Evolutionary conservation across 2,888 invertebrate genomes (phyloP).

Genomic region (Catotricha subobsoleta): DNA sequence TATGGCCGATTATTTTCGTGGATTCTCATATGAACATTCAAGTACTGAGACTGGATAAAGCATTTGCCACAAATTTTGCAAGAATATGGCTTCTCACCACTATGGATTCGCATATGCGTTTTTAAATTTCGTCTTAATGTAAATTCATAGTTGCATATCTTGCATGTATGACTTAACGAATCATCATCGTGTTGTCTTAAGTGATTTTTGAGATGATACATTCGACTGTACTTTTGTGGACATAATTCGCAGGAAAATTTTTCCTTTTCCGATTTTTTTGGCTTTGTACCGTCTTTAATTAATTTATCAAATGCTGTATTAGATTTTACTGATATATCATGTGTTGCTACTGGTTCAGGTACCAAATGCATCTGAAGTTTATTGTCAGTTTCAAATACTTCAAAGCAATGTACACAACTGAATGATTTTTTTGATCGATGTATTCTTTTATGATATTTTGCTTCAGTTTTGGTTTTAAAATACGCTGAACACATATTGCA

Average conservation of each 20-base stretch:
- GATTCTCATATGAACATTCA: constrained; percentile 5
- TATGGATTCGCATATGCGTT: background rate
- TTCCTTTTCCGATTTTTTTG: too few relatives aligned
- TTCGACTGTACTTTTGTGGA: too few relatives aligned
- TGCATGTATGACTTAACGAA: too few relatives aligned
- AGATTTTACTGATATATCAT: too few relatives aligned
- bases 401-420: background rate
- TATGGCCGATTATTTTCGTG: constrained; percentile 3
- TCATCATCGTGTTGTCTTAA: too few relatives aligned
- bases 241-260: too few relatives aligned
- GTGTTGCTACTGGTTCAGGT: background rate
- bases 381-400: constrained; percentile 1
- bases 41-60: constrained; percentile 3
- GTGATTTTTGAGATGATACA: too few relatives aligned
- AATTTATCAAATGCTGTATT: too few relatives aligned
- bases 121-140: background rate
- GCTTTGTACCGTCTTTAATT: too few relatives aligned
- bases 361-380: constrained; percentile 1
- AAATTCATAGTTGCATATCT: background rate
- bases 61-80: background rate
- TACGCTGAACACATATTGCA: constrained; percentile 2
- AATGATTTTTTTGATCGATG: background rate
- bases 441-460: background rate
- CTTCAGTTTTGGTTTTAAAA: background rate
- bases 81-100: background rate